phyloP scores from a whole-genome alignment of 1,140 invertebrate species.

The Listronotus oregonensis region DNA sequence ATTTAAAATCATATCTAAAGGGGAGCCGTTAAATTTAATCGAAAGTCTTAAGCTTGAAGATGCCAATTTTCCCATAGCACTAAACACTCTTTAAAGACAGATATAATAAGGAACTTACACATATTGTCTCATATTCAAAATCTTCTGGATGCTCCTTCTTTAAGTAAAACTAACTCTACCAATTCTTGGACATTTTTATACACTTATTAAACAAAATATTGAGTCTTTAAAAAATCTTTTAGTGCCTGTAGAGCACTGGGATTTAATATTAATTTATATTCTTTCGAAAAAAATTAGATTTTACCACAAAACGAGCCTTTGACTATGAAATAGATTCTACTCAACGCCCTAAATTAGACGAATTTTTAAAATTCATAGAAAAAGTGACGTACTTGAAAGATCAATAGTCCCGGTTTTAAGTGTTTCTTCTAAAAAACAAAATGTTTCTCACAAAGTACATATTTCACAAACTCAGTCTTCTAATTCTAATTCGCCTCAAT shows the following conservation, averaged over 20 bases:
- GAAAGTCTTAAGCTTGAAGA: neutral
- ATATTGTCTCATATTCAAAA: neutral
- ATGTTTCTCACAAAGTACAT: no score
- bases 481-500: no score
- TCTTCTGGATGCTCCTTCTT: neutral
- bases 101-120: neutral
- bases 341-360: no score
- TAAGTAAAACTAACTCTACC: neutral
- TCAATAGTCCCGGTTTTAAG: no score
- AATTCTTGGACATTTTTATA: neutral
- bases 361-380: no score
- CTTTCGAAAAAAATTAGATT: neutral
- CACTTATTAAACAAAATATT: neutral
- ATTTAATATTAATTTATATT: conserved; percentile 3
- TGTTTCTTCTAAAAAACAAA: no score
- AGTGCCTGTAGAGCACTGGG: neutral
- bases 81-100: no score
- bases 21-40: neutral
- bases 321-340: neutral
- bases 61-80: no score
- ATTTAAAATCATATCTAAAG: conserved; percentile 3
- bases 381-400: no score
- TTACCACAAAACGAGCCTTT: neutral
- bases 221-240: neutral
- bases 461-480: no score